Evolutionary conservation across 2,888 invertebrate genomes (phyloP).

Genomic region (Rhagium mordax): DNA sequence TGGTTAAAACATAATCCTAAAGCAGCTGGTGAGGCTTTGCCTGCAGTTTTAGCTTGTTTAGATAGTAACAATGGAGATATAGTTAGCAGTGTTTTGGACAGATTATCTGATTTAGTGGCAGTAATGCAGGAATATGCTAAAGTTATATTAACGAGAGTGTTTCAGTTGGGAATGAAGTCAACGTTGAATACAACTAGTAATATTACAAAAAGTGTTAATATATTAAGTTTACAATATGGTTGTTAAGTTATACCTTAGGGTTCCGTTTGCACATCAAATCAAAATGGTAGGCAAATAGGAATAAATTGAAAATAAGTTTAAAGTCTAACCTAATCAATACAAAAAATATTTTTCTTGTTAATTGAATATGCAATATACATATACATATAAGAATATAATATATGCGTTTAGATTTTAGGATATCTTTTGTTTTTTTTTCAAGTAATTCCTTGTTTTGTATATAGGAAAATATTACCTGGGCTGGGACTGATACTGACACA

Average conservation of each 20-base stretch:
- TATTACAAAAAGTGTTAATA: slow-evolving; percentile 85
- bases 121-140: slow-evolving; percentile 90
- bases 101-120: slow-evolving; percentile 86
- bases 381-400: background rate
- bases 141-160: slow-evolving; percentile 84
- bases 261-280: no score
- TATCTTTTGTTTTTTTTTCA: background rate
- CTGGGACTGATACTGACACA: no score
- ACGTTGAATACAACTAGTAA: slow-evolving; percentile 83
- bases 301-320: background rate
- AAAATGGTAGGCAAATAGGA: no score
- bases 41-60: slow-evolving; percentile 86
- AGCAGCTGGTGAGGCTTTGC: slow-evolving; percentile 77
- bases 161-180: slow-evolving; percentile 85
- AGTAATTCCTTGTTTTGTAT: no score
- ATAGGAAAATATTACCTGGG: no score
- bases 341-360: background rate
- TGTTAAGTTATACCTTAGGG: no score
- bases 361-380: background rate
- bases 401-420: background rate
- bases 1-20: slow-evolving; percentile 78
- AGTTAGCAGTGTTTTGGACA: slow-evolving; percentile 83
- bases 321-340: background rate
- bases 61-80: slow-evolving; percentile 86
- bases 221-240: slow-evolving; percentile 88